phyloP scores from a whole-genome alignment of 2,797 vertebrate genomes.

The Etheostoma nigrum region DNA sequence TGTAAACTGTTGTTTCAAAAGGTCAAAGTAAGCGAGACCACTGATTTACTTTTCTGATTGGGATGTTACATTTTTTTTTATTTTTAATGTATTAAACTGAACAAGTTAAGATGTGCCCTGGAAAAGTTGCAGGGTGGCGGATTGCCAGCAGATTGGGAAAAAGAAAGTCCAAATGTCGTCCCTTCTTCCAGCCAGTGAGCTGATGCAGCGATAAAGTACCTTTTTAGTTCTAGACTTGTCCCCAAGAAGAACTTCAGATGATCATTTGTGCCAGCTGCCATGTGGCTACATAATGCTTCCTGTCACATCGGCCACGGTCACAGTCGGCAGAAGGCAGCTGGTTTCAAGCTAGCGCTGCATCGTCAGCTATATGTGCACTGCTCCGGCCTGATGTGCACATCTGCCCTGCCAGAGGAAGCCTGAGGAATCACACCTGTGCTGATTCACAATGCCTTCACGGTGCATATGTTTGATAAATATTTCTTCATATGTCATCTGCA shows the following conservation, averaged over 20 bases:
- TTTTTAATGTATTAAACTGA: neutral
- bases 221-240: constrained; percentile 4
- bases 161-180: neutral
- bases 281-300: constrained; percentile 15
- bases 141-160: neutral
- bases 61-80: too few species aligned
- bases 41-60: constrained; percentile 34
- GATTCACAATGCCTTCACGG: constrained; percentile 9
- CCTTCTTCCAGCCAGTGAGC: neutral
- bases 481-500: constrained; percentile 14
- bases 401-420: constrained; percentile 17
- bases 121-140: neutral
- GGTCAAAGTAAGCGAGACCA: constrained; percentile 34
- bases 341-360: constrained; percentile 15
- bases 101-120: neutral
- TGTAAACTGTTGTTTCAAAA: constrained; percentile 38
- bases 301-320: constrained; percentile 6
- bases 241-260: constrained; percentile 12
- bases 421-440: constrained; percentile 44
- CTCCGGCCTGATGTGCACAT: constrained; percentile 26
- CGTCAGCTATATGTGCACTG: neutral
- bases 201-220: neutral
- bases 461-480: constrained; percentile 27
- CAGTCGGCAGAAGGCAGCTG: constrained; percentile 40
- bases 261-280: constrained; percentile 37